Percentiles rank a stretch among this genome's conserved stretches.
Evolutionary conservation across 92 coral and sea anemone genomes (phyloP).

Genomic region (Palythoa grandis): DNA sequence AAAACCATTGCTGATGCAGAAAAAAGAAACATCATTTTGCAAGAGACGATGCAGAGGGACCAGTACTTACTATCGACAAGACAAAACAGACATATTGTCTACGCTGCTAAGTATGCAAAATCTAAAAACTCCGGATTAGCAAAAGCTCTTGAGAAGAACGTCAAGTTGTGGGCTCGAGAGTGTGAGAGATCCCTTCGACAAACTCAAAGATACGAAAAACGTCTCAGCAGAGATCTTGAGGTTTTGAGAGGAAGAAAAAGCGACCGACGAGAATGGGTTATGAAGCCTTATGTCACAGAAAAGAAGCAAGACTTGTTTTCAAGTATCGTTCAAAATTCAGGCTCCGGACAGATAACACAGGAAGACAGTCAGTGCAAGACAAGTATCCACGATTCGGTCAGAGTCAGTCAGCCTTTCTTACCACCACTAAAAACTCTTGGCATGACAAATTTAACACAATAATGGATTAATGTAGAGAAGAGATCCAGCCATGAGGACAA

Average conservation of each 20-base stretch:
- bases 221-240: slow-evolving; percentile 18
- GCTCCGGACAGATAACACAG: neutral
- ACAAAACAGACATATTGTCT: slow-evolving; percentile 60
- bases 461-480: too few species aligned
- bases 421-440: too few species aligned
- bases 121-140: slow-evolving; percentile 37
- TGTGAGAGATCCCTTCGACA: neutral
- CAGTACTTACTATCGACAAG: slow-evolving; percentile 55
- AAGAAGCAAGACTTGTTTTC: neutral
- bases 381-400: too few species aligned
- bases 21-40: slow-evolving; percentile 29
- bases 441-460: too few species aligned
- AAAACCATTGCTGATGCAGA: neutral
- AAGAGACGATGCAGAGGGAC: slow-evolving; percentile 64
- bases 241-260: neutral
- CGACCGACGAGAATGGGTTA: neutral
- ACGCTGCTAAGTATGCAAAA: slow-evolving; percentile 60
- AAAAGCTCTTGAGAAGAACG: slow-evolving; percentile 13
- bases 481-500: too few species aligned
- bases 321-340: neutral
- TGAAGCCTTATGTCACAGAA: neutral
- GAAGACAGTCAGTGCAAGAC: too few species aligned
- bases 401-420: too few species aligned
- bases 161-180: slow-evolving; percentile 29
- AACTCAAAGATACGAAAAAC: neutral